phyloP scores from a whole-genome alignment of 2,113 vertebrate species.

The Zosterops lateralis region DNA sequence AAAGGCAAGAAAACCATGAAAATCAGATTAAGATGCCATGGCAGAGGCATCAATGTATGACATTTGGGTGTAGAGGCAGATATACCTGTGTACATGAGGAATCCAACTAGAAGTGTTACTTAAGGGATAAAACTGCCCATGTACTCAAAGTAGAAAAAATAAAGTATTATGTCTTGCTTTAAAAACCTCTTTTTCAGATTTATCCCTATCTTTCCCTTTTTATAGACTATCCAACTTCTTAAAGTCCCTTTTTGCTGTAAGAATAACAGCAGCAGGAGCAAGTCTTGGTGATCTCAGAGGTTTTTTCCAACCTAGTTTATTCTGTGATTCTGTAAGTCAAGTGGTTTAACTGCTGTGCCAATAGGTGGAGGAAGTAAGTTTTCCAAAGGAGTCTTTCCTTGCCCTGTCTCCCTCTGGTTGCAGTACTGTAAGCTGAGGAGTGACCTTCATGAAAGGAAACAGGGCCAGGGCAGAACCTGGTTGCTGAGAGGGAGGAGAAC shows the following conservation, averaged over 20 bases:
- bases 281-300: background rate
- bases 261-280: background rate
- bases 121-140: background rate
- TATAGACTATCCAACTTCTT: background rate
- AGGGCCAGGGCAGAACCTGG: background rate
- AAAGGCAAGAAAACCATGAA: background rate
- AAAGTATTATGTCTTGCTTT: background rate
- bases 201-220: background rate
- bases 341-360: background rate
- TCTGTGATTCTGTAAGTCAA: background rate
- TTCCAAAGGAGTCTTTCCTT: background rate
- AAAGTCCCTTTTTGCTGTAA: background rate
- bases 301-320: background rate
- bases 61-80: background rate
- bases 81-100: background rate
- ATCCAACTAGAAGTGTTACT: background rate
- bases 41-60: background rate
- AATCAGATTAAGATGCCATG: background rate
- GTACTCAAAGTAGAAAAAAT: background rate
- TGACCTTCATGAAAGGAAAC: background rate
- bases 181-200: background rate
- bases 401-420: background rate
- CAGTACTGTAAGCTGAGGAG: accelerated
- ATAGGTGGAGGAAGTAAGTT: background rate
- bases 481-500: background rate